A percentile compares a stretch with the other conserved stretches of the same genome.
phyloP scores from a whole-genome alignment of 2,113 vertebrate species.

The Ctenomys sociabilis region DNA sequence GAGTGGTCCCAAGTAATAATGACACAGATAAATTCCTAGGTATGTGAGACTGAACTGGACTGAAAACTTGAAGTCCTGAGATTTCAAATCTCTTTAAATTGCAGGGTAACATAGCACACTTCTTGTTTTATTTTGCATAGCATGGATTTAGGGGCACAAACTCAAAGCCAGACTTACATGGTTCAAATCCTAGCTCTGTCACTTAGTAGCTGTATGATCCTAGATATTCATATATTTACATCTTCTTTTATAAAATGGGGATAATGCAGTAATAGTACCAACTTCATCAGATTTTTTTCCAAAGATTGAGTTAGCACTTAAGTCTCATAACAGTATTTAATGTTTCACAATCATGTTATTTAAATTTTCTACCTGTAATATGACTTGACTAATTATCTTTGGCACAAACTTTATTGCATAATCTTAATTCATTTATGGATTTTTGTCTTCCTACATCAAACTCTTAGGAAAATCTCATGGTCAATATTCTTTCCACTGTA shows the following conservation, averaged over 20 bases:
- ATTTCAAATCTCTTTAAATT: not conserved
- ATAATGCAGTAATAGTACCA: not conserved
- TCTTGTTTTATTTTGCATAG: not conserved
- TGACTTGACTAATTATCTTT: not conserved
- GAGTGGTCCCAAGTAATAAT: not conserved
- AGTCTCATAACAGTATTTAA: not conserved
- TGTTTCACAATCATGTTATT: not conserved
- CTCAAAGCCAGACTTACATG: not conserved
- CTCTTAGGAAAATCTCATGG: not conserved
- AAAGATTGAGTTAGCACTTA: not conserved
- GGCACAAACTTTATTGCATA: not conserved
- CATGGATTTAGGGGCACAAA: not conserved
- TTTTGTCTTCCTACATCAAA: not conserved
- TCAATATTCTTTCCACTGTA: not conserved
- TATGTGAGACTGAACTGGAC: not conserved
- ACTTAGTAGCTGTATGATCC: not conserved
- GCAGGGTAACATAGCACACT: not conserved
- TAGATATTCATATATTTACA: not conserved
- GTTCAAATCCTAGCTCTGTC: not conserved
- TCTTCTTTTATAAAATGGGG: not conserved
- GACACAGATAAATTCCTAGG: not conserved
- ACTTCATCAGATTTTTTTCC: not conserved
- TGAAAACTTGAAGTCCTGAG: not conserved
- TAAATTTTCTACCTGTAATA: not conserved
- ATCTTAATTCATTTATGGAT: not conserved